phyloP scores from a whole-genome alignment of 1,140 invertebrate species.

The Tetranychus urticae region DNA sequence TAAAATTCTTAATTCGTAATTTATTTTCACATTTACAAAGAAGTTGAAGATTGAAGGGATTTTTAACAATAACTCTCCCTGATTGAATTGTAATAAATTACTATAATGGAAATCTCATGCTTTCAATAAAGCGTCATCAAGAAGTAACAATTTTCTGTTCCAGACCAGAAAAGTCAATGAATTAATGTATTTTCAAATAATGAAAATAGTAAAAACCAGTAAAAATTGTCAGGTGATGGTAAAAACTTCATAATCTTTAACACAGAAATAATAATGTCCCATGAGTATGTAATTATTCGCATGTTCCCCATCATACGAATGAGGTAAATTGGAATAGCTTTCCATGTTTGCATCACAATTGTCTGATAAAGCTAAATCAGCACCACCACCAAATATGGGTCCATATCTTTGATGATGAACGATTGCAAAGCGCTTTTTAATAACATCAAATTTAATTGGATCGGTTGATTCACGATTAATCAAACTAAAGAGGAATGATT shows the following conservation, averaged over 20 bases:
- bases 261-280: constrained; percentile 66
- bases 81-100: too few species aligned
- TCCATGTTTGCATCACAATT: constrained; percentile 63
- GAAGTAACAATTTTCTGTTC: too few species aligned
- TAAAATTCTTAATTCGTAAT: too few species aligned
- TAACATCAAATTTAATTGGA: constrained; percentile 53
- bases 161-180: too few species aligned
- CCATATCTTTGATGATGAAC: constrained; percentile 75
- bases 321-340: constrained; percentile 68
- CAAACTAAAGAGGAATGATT: constrained; percentile 52
- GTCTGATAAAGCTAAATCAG: constrained; percentile 57
- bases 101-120: too few species aligned
- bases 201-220: too few species aligned
- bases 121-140: too few species aligned
- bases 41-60: too few species aligned
- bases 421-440: constrained; percentile 70
- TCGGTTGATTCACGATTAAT: constrained; percentile 39
- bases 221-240: constrained; percentile 19
- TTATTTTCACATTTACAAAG: too few species aligned
- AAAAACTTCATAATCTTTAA: constrained; percentile 70
- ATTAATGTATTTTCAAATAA: too few species aligned
- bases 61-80: too few species aligned
- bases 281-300: constrained; percentile 45
- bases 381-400: constrained; percentile 74
- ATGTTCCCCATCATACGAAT: constrained; percentile 62